phyloP scores from a whole-genome alignment of 2,888 invertebrate genomes.

The Metopia argyrocephala region DNA sequence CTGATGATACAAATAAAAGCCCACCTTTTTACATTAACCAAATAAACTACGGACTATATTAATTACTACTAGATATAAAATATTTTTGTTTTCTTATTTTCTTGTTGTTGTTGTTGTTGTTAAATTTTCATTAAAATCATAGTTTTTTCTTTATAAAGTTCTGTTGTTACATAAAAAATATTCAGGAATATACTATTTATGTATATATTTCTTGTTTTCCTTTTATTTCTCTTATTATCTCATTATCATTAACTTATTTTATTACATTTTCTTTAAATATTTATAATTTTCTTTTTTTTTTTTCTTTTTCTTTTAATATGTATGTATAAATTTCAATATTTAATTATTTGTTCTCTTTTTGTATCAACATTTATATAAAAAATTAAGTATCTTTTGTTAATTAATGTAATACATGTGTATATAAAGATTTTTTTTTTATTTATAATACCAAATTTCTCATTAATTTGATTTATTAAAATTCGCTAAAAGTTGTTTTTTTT shows the following conservation, averaged over 20 bases:
- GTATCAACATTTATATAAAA: constrained; percentile 41
- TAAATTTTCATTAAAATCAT: neutral
- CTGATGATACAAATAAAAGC: neutral
- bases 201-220: neutral
- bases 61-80: neutral
- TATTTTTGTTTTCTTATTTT: neutral
- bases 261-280: neutral
- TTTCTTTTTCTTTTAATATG: neutral
- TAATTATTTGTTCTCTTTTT: neutral
- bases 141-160: neutral
- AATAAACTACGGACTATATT: neutral
- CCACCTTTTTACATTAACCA: neutral
- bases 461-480: constrained; percentile 48
- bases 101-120: too few species aligned
- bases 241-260: neutral
- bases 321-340: neutral
- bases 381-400: constrained; percentile 22
- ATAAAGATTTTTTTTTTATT: constrained; percentile 13
- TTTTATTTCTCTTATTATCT: neutral
- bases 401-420: constrained; percentile 8
- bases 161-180: neutral
- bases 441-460: constrained; percentile 12
- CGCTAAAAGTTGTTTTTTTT: constrained; percentile 23
- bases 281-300: neutral
- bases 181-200: neutral